These are phyloP conservation scores for Caenorhabditis sp. DNA, from an alignment of 2,888 invertebrate species.

Conservation along the genomic window DNA sequence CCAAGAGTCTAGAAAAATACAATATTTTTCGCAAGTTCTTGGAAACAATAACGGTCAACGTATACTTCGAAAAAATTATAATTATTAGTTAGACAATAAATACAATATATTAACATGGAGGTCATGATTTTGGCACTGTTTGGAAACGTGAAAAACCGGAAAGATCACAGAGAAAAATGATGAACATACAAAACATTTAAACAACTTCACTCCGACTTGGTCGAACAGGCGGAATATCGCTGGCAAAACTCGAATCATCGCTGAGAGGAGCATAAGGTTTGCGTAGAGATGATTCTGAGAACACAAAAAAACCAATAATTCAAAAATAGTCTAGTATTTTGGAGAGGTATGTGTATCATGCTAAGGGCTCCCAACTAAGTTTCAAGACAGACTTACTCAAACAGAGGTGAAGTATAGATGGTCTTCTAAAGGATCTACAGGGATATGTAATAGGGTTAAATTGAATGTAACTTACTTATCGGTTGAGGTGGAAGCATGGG, in stretches of 20 bases:
- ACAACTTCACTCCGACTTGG: slow-evolving; percentile 48
- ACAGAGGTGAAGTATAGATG: neutral
- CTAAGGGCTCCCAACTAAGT: neutral
- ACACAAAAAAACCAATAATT: slow-evolving; percentile 19
- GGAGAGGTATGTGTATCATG: neutral
- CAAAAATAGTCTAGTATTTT: neutral
- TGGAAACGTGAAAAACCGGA: neutral
- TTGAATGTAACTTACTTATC: neutral
- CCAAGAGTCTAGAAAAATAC: no score
- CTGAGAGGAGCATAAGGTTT: slow-evolving; percentile 28
- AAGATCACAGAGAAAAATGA: neutral
- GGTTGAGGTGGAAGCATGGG: neutral
- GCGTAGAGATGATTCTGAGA: slow-evolving; percentile 60
- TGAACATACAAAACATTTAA: slow-evolving; percentile 9
- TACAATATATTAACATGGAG: neutral
- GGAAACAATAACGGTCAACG: no score
- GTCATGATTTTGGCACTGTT: neutral
- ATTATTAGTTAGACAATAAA: neutral
- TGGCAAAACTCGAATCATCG: slow-evolving; percentile 44
- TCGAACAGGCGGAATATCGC: slow-evolving; percentile 39
- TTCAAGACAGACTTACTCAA: neutral
- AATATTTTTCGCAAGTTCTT: no score
- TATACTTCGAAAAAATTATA: neutral
- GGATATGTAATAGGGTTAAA: neutral
- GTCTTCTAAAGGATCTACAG: neutral